Evolutionary conservation across 53 echinoderm and acorn worm species (phyloP), one percentile per base, ranked within the genome.

Genomic region (Echinarachnius parma): DNA sequence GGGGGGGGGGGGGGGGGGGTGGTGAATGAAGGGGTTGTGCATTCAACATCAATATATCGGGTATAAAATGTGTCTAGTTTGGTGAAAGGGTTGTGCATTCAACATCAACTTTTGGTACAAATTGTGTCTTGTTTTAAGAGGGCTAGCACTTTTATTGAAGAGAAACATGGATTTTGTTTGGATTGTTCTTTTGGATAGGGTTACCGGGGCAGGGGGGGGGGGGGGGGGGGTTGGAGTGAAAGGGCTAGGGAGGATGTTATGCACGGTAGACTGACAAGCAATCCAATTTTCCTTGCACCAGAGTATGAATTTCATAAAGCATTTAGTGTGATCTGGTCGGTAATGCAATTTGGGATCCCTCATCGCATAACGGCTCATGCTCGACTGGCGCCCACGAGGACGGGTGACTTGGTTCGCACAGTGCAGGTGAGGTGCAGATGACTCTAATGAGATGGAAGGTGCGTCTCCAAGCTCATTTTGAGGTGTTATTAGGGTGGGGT

Each of bases 271-370:
- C 21, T 30, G 22, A 23, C 2, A 22, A 68, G 30, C 68, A 52
- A 66, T 68, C 68, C 68, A 68, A 52, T 68, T 52, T 68, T 21
- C 68, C 29, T 33, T 32, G 68, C 52, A 22, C 22, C 30, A 29
- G 68, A 68, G 49, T 68, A 68, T 68, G 52, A 29, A 48, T 68
- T 68, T 68, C 68, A 68, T 68, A 68, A n/a, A 52, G 52, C 52
- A 34, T 68, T 68, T 68, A 68, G 53, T 10, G 30, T 52, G 50
- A 68, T 68, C 0, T 39, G 53, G 50, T 28, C 2, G 23, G 68
- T 68, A 68, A 68, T 68, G 53, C 52, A 52, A 68, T 68, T 68
- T 68, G 30, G 68, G 52, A 50, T 33, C 50, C 49, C 34, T 49
- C 52, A n/a, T n/a, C 30, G 53, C 68, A 68, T 68, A 68, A 68